Evolutionary conservation across 2,888 invertebrate genomes (phyloP), one percentile per base, ranked within the genome.

Genomic region (Aleiodes testaceus): DNA sequence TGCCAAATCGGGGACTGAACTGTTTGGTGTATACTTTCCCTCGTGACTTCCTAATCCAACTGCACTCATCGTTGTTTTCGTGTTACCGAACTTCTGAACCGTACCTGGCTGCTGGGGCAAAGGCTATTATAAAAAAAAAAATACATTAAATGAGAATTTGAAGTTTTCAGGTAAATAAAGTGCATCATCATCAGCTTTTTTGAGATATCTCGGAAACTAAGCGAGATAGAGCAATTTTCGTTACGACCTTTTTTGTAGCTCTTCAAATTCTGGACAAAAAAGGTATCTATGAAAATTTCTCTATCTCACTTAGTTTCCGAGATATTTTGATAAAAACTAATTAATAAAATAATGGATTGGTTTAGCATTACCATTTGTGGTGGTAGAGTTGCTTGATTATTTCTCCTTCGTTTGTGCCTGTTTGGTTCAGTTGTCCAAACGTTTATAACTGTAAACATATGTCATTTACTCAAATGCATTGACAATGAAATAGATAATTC

Each of bases 381-480:
- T 16, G 89, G 87, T 72, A 89, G 82, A 4, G 88, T 85, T 45
- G 88, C 84, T 74, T 89, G 88, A 78, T 88, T 88, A 74, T 86
- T 88, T 69, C 88, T 88, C 76, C 87, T 85, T 69, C 89, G 89
- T 55, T 86, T 81, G 79, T 89, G 90, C 83, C 91, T 89, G 78
- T 92, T 91, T 50, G 92, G 92, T 79, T 93, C 94, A 72, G 94
- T 93, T 1, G 94, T 94, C 96, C 96, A 96, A 26, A 96, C 95
- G 89, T 95, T 95, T 77, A 94, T 95, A 82, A 95, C 94, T 95
- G 80, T 66, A 88, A 88, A 78, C 72, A 16, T 44, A 74, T 20
- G 74, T 64, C 61, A 72, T 72, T 67, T 64, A 70, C 26, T 9
- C 5, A 52, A 59, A 53, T 26, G 20, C 20, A 52, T 52, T 9